These are phyloP conservation scores for Hydractinia symbiolongicarpus DNA, from an alignment of 30 jellyfish, hydroid and myxozoan genomes.

Conservation along the genomic window DNA sequence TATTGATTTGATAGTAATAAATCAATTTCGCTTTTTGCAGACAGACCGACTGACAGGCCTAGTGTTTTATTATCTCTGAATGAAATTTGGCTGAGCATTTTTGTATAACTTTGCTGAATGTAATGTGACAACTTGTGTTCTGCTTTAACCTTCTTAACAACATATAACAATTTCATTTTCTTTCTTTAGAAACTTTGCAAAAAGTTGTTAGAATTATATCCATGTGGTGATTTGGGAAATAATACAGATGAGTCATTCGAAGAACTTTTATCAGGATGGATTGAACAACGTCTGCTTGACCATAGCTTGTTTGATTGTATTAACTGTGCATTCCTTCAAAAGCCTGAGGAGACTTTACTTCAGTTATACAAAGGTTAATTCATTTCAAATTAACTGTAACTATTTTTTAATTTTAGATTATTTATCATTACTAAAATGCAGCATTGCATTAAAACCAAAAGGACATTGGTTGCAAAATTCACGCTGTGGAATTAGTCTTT, in stretches of 20 bases:
- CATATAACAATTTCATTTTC: slow-evolving; percentile 12
- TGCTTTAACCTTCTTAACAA: background rate
- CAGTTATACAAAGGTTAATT: slow-evolving; percentile 21
- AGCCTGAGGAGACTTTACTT: background rate
- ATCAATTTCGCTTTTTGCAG: no score
- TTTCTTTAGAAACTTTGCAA: slow-evolving; percentile 4
- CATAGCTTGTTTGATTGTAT: slow-evolving; percentile 24
- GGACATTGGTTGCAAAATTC: no score
- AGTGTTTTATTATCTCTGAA: no score
- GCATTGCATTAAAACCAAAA: no score
- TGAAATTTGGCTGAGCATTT: no score
- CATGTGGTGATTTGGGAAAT: background rate
- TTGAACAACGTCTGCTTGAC: slow-evolving; percentile 25
- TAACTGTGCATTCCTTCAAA: slow-evolving; percentile 6
- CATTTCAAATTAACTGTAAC: background rate
- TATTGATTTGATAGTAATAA: no score
- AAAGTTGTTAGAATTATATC: background rate
- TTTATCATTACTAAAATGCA: no score
- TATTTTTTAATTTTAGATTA: no score
- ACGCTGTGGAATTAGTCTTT: no score
- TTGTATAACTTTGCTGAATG: no score
- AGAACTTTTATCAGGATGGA: slow-evolving; percentile 7
- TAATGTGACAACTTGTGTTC: no score
- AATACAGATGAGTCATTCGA: background rate
- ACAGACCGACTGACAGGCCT: no score